These are phyloP conservation scores for Benitochromis conjunctus DNA, from an alignment of 2,113 vertebrate species.

Conservation along the genomic window DNA sequence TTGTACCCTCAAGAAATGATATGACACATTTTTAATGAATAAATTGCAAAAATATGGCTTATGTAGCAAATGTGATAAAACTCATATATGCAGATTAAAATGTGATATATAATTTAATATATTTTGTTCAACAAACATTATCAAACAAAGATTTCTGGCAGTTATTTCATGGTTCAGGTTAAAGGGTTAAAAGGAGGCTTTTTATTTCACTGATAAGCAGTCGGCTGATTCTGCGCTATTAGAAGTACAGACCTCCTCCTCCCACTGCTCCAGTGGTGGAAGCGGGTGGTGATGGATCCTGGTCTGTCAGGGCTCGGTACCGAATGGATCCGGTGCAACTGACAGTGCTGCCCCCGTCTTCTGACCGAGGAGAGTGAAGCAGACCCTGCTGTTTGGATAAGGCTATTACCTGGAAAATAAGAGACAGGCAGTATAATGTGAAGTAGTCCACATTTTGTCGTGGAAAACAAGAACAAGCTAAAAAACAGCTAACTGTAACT, in stretches of 20 bases:
- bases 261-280: conserved; percentile 59
- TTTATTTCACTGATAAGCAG: not conserved
- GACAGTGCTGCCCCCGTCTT: conserved; percentile 83
- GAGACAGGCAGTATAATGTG: not conserved
- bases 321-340: conserved; percentile 90
- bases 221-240: not conserved
- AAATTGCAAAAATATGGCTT: no score
- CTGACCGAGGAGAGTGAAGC: conserved; percentile 79
- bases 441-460: not conserved
- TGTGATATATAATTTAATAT: no score
- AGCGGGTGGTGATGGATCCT: conserved; percentile 77
- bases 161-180: no score
- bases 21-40: no score
- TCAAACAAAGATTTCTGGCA: no score
- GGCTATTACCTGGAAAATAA: conserved; percentile 78
- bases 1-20: no score
- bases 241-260: conserved; percentile 47
- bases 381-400: conserved; percentile 96
- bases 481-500: not conserved
- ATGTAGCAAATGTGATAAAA: no score
- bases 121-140: no score
- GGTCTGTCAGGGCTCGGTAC: conserved; percentile 88
- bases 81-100: no score
- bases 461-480: no score
- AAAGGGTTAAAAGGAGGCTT: not conserved